Evolutionary conservation across 2,113 vertebrate genomes (phyloP), one percentile per base, ranked within the genome.

Genomic region (Centropus unirufus): DNA sequence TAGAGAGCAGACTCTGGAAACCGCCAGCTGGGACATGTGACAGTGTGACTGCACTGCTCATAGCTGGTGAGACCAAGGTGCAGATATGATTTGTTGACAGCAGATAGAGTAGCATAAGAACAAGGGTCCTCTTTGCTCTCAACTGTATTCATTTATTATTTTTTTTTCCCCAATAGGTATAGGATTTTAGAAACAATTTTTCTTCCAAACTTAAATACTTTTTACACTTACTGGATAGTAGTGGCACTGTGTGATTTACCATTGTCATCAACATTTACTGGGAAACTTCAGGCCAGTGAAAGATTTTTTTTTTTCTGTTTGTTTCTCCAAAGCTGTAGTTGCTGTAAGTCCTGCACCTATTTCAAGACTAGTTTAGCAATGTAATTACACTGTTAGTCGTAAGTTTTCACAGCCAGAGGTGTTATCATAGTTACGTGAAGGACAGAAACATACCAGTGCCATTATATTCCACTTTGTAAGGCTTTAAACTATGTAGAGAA

Each of bases 51-150:
- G 32, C 11, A 8, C 12, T 84, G 18, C 39, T 75, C 44, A 14
- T 63, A 64, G 62, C 2, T 57, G 23, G 6, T 52, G 18, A 70
- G 11, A 49, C 63, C 54, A 67, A 72, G 40, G 27, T 30, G 11
- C 21, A 81, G 8, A n/a, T 46, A 58, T 0, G 0, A 54, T 52
- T 62, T 0, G 0, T 13, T 76, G 69, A 16, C 0, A 8, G 42
- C 16, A 61, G 5, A 52, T 14, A 40, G 6, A 54, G 36, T 2
- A 3, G 18, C 2, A 8, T 14, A 75, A 11, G 32, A 70, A 55
- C 58, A 75, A 11, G 8, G 26, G 32, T 76, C 30, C 30, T 83
- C n/a, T 90, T 84, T 82, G 16, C 34, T 89, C 34, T 64, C 29
- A 76, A 30, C 16, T 68, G 6, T 55, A n/a, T 70, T 95, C 0